These are phyloP conservation scores for Vireo altiloquus DNA, from an alignment of 2,113 vertebrate species.

Conservation along the genomic window DNA sequence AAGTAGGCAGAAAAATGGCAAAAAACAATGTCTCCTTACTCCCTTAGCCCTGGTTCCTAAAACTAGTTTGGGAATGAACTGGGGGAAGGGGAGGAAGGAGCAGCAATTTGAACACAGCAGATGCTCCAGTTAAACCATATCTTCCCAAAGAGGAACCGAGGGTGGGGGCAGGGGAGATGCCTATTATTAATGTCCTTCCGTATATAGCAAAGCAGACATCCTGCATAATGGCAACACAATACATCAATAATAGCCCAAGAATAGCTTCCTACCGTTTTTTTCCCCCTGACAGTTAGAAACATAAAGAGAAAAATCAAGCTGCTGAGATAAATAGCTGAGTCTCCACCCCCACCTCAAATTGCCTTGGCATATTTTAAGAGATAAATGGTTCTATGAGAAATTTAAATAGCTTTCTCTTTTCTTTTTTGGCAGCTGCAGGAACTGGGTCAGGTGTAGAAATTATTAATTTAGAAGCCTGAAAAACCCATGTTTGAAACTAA, in stretches of 20 bases:
- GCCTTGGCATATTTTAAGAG: constrained; percentile 75
- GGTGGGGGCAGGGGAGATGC: constrained; percentile 46
- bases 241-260: constrained; percentile 55
- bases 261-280: constrained; percentile 52
- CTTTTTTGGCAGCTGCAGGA: constrained; percentile 70
- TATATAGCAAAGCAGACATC: constrained; percentile 50
- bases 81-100: constrained; percentile 11
- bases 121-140: constrained; percentile 31
- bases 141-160: constrained; percentile 18
- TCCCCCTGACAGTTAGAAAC: constrained; percentile 59
- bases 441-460: constrained; percentile 77
- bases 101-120: constrained; percentile 21
- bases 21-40: neutral
- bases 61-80: constrained; percentile 25
- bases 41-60: neutral
- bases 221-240: constrained; percentile 49
- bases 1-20: neutral
- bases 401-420: constrained; percentile 74
- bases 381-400: constrained; percentile 69
- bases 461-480: constrained; percentile 76
- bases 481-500: constrained; percentile 67
- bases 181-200: constrained; percentile 39
- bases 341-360: constrained; percentile 69
- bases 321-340: constrained; percentile 65
- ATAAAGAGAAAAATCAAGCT: constrained; percentile 67